phyloP scores from a whole-genome alignment of 2,113 vertebrate genomes.

The Lycaon pictus region DNA sequence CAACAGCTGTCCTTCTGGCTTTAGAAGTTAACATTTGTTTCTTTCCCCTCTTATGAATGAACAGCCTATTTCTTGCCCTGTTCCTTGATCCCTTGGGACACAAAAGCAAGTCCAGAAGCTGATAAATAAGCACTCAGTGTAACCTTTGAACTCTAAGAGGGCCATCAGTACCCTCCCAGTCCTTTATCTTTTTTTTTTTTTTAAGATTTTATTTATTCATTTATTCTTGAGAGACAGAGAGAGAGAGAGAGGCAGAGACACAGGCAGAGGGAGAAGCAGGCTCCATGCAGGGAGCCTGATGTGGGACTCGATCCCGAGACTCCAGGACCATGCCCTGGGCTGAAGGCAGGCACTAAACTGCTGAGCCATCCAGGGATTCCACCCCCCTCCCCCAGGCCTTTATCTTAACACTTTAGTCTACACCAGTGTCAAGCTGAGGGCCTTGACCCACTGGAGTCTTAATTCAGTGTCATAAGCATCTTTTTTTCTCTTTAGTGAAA shows the following conservation, averaged over 20 bases:
- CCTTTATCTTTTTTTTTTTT: background rate
- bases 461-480: background rate
- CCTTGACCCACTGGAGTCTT: background rate
- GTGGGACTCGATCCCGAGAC: no score
- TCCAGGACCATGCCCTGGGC: no score
- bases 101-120: slow-evolving; percentile 41
- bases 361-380: no score
- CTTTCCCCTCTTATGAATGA: background rate
- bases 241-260: no score
- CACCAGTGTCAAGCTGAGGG: background rate
- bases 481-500: slow-evolving; percentile 36
- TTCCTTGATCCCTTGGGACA: background rate
- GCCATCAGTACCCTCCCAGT: background rate
- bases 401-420: background rate
- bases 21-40: background rate
- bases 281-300: no score
- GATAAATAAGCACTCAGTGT: background rate
- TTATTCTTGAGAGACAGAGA: no score
- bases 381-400: background rate
- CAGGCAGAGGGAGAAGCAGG: no score
- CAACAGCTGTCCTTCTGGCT: background rate
- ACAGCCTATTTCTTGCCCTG: background rate
- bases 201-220: no score
- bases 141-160: background rate
- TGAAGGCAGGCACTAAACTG: no score